phyloP scores from a whole-genome alignment of 1,140 invertebrate genomes.

The Rhyacophila brunnea region DNA sequence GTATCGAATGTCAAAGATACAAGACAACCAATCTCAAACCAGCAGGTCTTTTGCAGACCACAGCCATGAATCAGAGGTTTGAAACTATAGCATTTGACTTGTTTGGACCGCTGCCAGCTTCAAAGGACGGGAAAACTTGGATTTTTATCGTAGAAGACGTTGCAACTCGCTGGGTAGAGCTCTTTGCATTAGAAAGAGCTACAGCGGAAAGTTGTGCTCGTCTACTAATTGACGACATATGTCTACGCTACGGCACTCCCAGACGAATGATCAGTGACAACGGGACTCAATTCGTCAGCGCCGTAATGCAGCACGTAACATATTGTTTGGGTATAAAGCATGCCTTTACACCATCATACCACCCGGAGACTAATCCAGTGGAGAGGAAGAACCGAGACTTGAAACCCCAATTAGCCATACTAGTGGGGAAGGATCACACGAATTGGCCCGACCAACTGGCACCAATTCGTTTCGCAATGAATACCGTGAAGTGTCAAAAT shows the following conservation, averaged over 20 bases:
- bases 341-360: slow-evolving; percentile 39
- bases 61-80: not conserved
- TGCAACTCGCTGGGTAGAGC: slow-evolving; percentile 38
- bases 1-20: not conserved
- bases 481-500: slow-evolving; percentile 39
- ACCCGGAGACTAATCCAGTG: slow-evolving; percentile 42
- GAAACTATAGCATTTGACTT: not conserved
- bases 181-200: slow-evolving; percentile 37
- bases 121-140: slow-evolving; percentile 36
- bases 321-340: slow-evolving; percentile 37
- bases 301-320: slow-evolving; percentile 39
- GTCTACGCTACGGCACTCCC: slow-evolving; percentile 42
- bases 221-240: slow-evolving; percentile 41
- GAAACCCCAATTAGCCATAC: slow-evolving; percentile 41
- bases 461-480: slow-evolving; percentile 43
- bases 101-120: not conserved
- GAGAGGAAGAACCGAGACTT: slow-evolving; percentile 42
- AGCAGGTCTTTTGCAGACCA: not conserved
- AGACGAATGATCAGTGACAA: slow-evolving; percentile 41
- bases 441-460: slow-evolving; percentile 40
- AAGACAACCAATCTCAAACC: not conserved
- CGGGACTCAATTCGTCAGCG: slow-evolving; percentile 40
- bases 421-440: slow-evolving; percentile 38
- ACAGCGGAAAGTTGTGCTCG: slow-evolving; percentile 41
- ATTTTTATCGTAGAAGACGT: slow-evolving; percentile 39